Base-by-base conservation (phyloP, 2,797 vertebrate genomes). In the Nasua narica region DNA sequence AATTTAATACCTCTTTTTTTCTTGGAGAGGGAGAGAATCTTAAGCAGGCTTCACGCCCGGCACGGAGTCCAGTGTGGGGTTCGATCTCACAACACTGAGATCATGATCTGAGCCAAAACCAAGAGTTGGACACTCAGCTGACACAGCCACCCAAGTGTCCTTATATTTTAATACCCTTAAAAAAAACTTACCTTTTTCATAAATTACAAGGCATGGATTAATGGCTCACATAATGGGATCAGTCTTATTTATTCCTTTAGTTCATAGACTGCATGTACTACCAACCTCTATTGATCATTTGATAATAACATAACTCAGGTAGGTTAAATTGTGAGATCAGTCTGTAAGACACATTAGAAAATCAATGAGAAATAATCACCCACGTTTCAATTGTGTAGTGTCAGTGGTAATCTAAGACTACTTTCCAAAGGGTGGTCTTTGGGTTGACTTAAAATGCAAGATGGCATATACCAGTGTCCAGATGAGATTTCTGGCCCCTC, bases 241-340 rank as follows among this genome's bases (percentile, higher is more conserved):
- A 70, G 4, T 89, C 32, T 87, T 94, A 72, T 78, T 62, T 90
- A 54, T 69, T 93, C 19, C 65, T 86, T 94, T 37, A 81, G 8
- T 95, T 96, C 70, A 74, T 32, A 67, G 83, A 72, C 15, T 86
- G 10, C 15, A 54, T 79, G 10, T 87, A 25, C 56, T 86, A 40
- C 46, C 27, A 95, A 27, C 27, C 37, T 88, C 87, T 90, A 48
- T 79, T 79, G 79, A 78, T 74, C 35, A 81, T 62, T 86, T 91
- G 74, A 46, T 88, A 62, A 54, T 78, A 40, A 72, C 27, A 52
- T 32, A 72, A 54, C 29, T 37, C 32, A 43, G 65, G 16, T 82
- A 81, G 93, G 58, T 79, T 62, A 91, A 86, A 40, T 74, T 70
- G 29, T 76, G n/a, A 87, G 52, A 48, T 82, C 32, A 84, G 35